Conservation (phyloP, 2,888 invertebrate genomes). For the Encarsia formosa region DNA sequence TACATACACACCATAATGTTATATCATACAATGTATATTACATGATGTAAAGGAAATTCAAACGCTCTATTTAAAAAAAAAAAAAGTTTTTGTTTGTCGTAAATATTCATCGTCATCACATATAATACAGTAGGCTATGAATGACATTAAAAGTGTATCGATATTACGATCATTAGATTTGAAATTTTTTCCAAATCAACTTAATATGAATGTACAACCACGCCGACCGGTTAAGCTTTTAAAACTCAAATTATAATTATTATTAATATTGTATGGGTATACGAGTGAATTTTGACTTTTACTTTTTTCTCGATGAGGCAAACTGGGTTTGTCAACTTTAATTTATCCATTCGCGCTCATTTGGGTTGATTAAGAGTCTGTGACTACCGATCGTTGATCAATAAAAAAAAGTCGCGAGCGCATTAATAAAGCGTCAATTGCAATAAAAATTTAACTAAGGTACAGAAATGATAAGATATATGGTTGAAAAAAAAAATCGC, state of each 20-base stretch:
- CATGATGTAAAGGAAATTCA: conserved; percentile 21
- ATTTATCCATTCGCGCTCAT: no score
- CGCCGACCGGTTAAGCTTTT: no score
- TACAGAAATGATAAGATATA: conserved; percentile 10
- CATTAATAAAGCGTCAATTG: conserved; percentile 21
- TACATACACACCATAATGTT: conserved; percentile 26
- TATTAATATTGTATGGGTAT: no score
- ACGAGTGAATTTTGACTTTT: no score
- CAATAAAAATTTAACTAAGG: conserved; percentile 8
- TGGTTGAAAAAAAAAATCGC: conserved; percentile 19
- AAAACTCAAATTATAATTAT: no score
- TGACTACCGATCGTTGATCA: no score
- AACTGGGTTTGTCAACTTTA: no score
- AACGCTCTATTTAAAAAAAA: conserved; percentile 3
- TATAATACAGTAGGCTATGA: background rate
- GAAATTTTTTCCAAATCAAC: no score
- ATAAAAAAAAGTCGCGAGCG: no score
- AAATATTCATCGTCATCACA: conserved; percentile 9
- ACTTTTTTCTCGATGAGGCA: no score
- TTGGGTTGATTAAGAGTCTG: no score
- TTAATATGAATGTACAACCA: no score
- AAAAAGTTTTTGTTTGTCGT: background rate
- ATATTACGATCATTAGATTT: conserved; percentile 16
- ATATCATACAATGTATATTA: conserved; percentile 26
- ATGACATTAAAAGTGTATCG: conserved; percentile 14